Evolutionary conservation across 2,113 vertebrate genomes (phyloP).

Genomic region (Callorhinus ursinus): DNA sequence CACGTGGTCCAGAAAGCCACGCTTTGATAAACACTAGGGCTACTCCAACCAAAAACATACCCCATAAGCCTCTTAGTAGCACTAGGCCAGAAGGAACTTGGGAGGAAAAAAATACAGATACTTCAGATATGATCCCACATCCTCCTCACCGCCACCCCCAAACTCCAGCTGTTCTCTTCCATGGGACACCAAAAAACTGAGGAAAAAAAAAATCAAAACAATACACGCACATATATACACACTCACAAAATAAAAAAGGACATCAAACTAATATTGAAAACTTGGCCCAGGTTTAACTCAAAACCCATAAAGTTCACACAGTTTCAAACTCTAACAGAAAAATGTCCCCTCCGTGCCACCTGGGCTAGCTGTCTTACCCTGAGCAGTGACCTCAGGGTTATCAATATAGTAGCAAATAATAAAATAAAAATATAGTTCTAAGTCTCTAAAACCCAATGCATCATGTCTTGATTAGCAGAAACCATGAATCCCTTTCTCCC

Average conservation of each 20-base stretch:
- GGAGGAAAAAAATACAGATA: slow-evolving; percentile 41
- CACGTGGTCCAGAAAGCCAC: background rate
- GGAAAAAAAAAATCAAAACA: background rate
- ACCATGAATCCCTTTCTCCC: slow-evolving; percentile 26
- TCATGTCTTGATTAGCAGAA: slow-evolving; percentile 44
- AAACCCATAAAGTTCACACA: slow-evolving; percentile 43
- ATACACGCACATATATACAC: background rate
- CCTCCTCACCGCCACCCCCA: background rate
- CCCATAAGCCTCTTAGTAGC: background rate
- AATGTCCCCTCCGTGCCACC: background rate
- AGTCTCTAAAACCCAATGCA: slow-evolving; percentile 51
- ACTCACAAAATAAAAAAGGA: slow-evolving; percentile 31
- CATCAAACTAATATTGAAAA: slow-evolving; percentile 42
- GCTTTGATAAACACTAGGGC: background rate
- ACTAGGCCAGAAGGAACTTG: background rate
- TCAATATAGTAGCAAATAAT: slow-evolving; percentile 51
- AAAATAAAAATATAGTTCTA: slow-evolving; percentile 71
- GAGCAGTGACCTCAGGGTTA: slow-evolving; percentile 47
- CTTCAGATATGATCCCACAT: slow-evolving; percentile 28
- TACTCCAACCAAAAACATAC: background rate
- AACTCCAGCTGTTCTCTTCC: background rate
- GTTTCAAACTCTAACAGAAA: slow-evolving; percentile 54
- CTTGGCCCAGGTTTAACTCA: slow-evolving; percentile 24
- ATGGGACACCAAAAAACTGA: background rate
- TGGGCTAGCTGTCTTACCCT: background rate